Evolutionary conservation across 2,888 invertebrate genomes (phyloP).

Genomic region (Pristionchus exspectatus): DNA sequence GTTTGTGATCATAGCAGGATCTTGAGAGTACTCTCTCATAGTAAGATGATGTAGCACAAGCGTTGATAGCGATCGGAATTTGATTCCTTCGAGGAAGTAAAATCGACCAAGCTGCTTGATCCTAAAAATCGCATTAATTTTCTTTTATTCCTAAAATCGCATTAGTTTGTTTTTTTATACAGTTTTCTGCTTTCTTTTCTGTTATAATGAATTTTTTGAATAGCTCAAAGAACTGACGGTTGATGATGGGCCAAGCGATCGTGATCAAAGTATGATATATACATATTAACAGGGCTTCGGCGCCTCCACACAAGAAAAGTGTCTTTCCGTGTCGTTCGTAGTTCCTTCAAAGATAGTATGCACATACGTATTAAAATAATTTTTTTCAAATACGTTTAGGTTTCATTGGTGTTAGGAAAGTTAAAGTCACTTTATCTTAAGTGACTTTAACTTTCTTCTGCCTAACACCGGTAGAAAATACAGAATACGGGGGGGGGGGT

Average conservation of each 20-base stretch:
- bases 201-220: no score
- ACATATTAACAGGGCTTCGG: constrained; percentile 52
- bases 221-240: constrained; percentile 57
- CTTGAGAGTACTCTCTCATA: constrained; percentile 14
- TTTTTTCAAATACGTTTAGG: neutral
- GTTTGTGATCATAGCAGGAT: constrained; percentile 18
- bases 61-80: constrained; percentile 10
- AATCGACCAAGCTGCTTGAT: constrained; percentile 50
- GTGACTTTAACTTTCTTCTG: no score
- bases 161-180: no score
- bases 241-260: constrained; percentile 57
- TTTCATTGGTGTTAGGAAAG: neutral
- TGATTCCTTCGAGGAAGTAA: constrained; percentile 26
- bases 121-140: neutral
- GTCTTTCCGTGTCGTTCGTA: constrained; percentile 53
- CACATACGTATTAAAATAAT: neutral
- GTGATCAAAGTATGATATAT: constrained; percentile 59
- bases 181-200: no score
- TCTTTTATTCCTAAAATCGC: neutral
- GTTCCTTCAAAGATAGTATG: neutral
- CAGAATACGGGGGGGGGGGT: no score
- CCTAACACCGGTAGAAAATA: no score
- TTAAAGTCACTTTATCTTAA: no score
- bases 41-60: constrained; percentile 52
- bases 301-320: constrained; percentile 61